phyloP scores from a whole-genome alignment of 2,888 invertebrate genomes.

The Harpalus rubripes region DNA sequence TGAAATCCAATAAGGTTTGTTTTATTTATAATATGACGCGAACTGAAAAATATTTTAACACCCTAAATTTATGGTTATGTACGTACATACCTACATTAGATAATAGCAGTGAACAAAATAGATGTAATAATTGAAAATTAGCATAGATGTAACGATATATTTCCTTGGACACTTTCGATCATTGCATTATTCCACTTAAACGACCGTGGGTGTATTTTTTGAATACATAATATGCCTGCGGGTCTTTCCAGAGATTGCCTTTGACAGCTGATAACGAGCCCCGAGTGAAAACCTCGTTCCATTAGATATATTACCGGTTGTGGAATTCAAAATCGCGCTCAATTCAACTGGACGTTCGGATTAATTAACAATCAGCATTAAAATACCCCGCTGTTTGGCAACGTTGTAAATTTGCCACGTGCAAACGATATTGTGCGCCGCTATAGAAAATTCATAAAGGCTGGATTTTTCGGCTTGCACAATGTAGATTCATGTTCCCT shows the following conservation, averaged over 20 bases:
- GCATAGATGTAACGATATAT: background rate
- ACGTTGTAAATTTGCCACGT: conserved; percentile 45
- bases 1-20: too few species aligned
- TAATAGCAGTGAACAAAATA: too few species aligned
- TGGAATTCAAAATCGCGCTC: conserved; percentile 44
- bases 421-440: conserved; percentile 17
- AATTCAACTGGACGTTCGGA: conserved; percentile 47
- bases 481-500: background rate
- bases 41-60: too few species aligned
- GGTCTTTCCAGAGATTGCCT: conserved; percentile 7
- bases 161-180: background rate
- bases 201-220: background rate
- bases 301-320: conserved; percentile 28
- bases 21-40: too few species aligned
- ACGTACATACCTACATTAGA: too few species aligned
- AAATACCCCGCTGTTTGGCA: conserved; percentile 54
- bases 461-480: conserved; percentile 4
- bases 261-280: conserved; percentile 62
- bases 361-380: conserved; percentile 63
- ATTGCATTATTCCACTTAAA: background rate
- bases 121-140: background rate
- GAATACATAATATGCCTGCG: conserved; percentile 15
- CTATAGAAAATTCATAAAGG: conserved; percentile 31
- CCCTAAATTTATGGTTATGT: too few species aligned
- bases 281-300: conserved; percentile 53